Base-by-base conservation (phyloP, 2,113 vertebrate species). In the Sylvia atricapilla region DNA sequence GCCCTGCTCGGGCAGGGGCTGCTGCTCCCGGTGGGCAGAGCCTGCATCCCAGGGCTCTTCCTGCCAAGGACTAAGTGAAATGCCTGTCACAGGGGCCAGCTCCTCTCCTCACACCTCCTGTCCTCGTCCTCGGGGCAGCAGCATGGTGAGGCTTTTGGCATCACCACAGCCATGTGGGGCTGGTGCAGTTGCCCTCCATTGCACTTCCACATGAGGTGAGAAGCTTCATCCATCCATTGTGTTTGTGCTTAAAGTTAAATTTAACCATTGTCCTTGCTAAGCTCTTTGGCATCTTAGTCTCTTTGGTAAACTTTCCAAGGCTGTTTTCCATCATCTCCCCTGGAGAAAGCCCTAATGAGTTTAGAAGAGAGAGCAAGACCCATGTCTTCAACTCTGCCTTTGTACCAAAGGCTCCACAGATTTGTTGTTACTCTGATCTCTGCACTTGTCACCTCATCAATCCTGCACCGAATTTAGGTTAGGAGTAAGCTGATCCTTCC, bases 381-480 rank as follows among this genome's bases (percentile, higher is more conserved):
- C 27, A 3, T 0, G 0, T 50, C 41, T 76, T 46, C 28, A 30
- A 24, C 28, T 11, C 2, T 68, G 64, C 46, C 39, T 74, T 46
- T 66, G 11, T 33, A 59, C 59, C 56, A 63, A 74, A 77, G 56
- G 4, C 47, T 46, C 7, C 5, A 7, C 10, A n/a, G 35, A 5
- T 88, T 74, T 93, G 68, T 86, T 77, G 76, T 86, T 59, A 41
- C 74, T 60, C 68, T 84, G 76, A 22, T 27, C 39, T 17, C 81
- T 63, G 74, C 82, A 83, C 63, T 91, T 96, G 90, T 83, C 84
- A 82, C 55, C 39, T 84, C 75, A 88, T 90, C 68, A 74, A 93
- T 86, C 30, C 27, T 77, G 59, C 72, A 24, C 90, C 86, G 83
- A 31, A 66, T 93, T 92, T 93, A 92, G 68, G 74, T 84, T 58